phyloP scores from a whole-genome alignment of 2,797 vertebrate species.

The Clangula hyemalis region DNA sequence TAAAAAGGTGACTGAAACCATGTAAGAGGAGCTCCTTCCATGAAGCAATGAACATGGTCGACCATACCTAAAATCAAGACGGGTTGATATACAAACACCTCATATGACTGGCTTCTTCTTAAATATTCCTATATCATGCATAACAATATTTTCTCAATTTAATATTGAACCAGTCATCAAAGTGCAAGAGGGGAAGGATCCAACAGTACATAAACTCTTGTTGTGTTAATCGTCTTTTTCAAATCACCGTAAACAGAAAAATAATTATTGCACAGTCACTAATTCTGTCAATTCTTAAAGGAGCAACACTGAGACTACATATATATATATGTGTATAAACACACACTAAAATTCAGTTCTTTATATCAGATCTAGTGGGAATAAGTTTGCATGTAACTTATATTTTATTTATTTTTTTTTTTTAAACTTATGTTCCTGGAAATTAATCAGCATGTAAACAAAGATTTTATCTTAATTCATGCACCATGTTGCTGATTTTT shows the following conservation, averaged over 20 bases:
- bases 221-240: not conserved
- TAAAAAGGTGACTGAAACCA: not conserved
- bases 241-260: not conserved
- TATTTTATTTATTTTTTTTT: not conserved
- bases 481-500: not conserved
- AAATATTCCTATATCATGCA: not conserved
- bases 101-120: rapidly evolving
- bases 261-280: not conserved
- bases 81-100: not conserved
- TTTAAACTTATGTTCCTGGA: not conserved
- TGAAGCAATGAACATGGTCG: not conserved
- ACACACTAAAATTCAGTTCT: not conserved
- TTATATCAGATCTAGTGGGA: not conserved
- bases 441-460: not conserved
- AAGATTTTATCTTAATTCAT: not conserved
- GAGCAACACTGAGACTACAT: not conserved
- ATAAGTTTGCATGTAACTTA: not conserved
- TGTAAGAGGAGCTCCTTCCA: not conserved
- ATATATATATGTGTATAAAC: not conserved
- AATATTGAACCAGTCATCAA: not conserved
- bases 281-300: not conserved
- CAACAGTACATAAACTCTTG: not conserved
- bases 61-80: not conserved
- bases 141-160: not conserved
- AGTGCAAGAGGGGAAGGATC: not conserved